Conservation (phyloP, 2,113 vertebrate genomes). For the Cryptoleucopteryx plumbea region DNA sequence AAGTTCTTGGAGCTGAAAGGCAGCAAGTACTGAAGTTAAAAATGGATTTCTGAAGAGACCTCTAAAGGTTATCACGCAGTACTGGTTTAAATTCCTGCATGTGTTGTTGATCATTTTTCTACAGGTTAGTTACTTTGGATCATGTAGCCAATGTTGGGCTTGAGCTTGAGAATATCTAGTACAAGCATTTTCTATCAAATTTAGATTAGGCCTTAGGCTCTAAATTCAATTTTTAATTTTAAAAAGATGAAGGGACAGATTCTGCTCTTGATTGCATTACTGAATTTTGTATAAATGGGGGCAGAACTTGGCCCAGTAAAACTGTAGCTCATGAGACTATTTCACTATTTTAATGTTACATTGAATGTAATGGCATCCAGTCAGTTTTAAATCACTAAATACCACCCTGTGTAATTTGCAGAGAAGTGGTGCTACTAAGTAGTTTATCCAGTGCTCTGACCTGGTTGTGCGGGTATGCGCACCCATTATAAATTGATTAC, state of each 20-base stretch:
- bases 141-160: background rate
- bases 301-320: background rate
- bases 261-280: background rate
- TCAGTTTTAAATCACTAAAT: conserved; percentile 24
- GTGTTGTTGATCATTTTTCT: background rate
- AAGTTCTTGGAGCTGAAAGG: conserved; percentile 68
- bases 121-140: background rate
- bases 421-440: background rate
- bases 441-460: background rate
- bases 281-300: background rate
- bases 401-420: background rate
- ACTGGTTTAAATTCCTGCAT: background rate
- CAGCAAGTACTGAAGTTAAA: background rate
- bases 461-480: background rate
- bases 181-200: background rate
- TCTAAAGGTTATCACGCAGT: background rate
- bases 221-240: background rate
- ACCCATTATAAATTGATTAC: background rate
- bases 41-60: background rate
- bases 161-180: background rate
- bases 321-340: background rate
- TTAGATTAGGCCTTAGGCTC: background rate
- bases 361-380: background rate
- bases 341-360: background rate
- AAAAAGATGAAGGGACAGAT: background rate